Evolutionary conservation across 2,797 vertebrate species (phyloP).

Genomic region (Prionace glauca): DNA sequence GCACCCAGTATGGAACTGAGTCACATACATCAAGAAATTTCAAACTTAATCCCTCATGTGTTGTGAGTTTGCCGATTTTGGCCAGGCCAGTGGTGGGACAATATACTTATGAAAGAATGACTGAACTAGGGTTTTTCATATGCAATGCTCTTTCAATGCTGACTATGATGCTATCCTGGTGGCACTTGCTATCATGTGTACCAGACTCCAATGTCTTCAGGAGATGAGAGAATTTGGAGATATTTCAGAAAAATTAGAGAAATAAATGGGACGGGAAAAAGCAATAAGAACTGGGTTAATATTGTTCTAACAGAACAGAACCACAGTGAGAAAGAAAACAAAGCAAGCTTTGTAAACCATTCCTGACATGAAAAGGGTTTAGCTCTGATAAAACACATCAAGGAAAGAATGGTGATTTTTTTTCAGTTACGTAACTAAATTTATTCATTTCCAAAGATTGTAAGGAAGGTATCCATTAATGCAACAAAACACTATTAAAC

Average conservation of each 20-base stretch:
- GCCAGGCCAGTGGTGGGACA: not conserved
- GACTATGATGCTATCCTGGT: not conserved
- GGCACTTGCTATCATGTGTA: not conserved
- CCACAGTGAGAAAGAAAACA: not conserved
- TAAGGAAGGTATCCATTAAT: conserved; percentile 47
- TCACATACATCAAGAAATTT: not conserved
- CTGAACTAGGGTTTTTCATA: not conserved
- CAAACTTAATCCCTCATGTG: not conserved
- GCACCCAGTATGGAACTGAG: not conserved
- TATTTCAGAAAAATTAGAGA: not conserved
- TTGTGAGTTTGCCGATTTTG: not conserved
- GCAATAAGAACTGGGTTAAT: not conserved
- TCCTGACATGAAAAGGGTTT: not conserved
- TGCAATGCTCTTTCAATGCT: not conserved
- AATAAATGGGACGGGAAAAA: not conserved
- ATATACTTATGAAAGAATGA: not conserved
- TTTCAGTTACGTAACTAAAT: conserved; percentile 56
- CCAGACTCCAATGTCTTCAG: not conserved
- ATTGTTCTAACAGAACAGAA: not conserved
- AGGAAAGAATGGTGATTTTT: conserved; percentile 55
- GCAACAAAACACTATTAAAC: conserved; percentile 45
- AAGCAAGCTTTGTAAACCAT: not conserved
- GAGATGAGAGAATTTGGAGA: not conserved
- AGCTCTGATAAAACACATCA: not conserved
- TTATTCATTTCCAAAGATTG: conserved; percentile 41